Conservation (phyloP, 2,888 invertebrate species). For the Tethea ocularis region DNA sequence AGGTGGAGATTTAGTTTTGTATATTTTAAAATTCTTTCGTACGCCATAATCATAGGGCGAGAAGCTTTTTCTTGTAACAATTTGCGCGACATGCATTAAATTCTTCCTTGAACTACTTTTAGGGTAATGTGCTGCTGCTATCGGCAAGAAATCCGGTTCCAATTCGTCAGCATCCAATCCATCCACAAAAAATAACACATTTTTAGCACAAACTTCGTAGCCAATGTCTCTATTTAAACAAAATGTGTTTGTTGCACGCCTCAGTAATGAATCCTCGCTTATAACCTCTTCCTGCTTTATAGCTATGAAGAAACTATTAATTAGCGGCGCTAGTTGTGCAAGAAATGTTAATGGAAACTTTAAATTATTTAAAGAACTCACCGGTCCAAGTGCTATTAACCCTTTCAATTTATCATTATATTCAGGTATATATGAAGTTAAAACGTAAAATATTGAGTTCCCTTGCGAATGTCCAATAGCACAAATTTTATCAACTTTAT, state of each 20-base stretch:
- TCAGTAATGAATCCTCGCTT: slow-evolving; percentile 21
- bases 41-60: slow-evolving; percentile 12
- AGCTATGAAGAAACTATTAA: slow-evolving; percentile 61
- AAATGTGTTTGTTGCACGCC: slow-evolving; percentile 13
- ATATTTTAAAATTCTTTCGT: slow-evolving; percentile 25
- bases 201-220: slow-evolving; percentile 33
- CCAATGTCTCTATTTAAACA: slow-evolving; percentile 26
- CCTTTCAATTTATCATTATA: slow-evolving; percentile 82
- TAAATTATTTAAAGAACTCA: slow-evolving; percentile 71
- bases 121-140: slow-evolving; percentile 40
- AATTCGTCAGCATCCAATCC: slow-evolving; percentile 80
- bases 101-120: slow-evolving; percentile 41
- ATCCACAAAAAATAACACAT: slow-evolving; percentile 64
- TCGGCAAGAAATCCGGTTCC: slow-evolving; percentile 67
- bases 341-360: slow-evolving; percentile 33
- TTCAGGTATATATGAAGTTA: slow-evolving; percentile 74
- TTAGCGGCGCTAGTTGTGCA: slow-evolving; percentile 42
- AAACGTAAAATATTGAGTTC: slow-evolving; percentile 78
- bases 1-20: slow-evolving; percentile 30
- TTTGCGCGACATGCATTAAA: slow-evolving; percentile 36
- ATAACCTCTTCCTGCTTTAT: slow-evolving; percentile 42
- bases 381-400: slow-evolving; percentile 80
- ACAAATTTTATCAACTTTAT: slow-evolving; percentile 76
- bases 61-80: slow-evolving; percentile 14
- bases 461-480: slow-evolving; percentile 88